phyloP scores from a whole-genome alignment of 2,113 vertebrate genomes.

The Falco punctatus region DNA sequence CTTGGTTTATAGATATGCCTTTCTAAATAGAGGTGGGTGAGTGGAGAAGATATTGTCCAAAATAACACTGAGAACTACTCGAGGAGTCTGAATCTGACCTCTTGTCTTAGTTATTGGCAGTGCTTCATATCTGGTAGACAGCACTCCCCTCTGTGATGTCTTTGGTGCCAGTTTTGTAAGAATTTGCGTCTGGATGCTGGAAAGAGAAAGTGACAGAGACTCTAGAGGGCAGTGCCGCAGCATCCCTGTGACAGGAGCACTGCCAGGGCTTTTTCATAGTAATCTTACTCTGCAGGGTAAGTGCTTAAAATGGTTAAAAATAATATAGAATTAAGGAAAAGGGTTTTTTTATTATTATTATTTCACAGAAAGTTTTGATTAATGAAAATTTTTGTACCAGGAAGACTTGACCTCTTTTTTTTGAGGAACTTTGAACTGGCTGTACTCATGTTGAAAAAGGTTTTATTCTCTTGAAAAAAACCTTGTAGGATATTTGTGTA shows the following conservation, averaged over 20 bases:
- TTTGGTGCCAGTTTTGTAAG: neutral
- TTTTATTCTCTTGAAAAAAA: neutral
- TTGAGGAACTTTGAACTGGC: neutral
- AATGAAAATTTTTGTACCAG: neutral
- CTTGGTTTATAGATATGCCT: neutral
- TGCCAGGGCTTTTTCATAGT: neutral
- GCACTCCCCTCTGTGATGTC: neutral
- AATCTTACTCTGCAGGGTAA: neutral
- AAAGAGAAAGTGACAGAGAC: neutral
- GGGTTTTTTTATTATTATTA: neutral
- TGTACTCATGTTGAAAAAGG: neutral
- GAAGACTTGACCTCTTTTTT: neutral
- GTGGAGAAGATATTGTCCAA: neutral
- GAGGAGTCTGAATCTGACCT: neutral
- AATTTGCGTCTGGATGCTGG: neutral
- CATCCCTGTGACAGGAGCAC: neutral
- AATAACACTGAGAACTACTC: neutral
- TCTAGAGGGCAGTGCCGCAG: constrained; percentile 57
- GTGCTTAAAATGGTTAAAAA: neutral
- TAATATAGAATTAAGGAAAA: neutral
- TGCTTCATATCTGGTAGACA: neutral
- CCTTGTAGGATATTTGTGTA: neutral
- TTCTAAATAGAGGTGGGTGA: accelerated
- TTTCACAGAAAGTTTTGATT: neutral
- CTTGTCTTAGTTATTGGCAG: accelerated